phyloP scores from a whole-genome alignment of 2,797 vertebrate genomes.

The Sebastes cheni region DNA sequence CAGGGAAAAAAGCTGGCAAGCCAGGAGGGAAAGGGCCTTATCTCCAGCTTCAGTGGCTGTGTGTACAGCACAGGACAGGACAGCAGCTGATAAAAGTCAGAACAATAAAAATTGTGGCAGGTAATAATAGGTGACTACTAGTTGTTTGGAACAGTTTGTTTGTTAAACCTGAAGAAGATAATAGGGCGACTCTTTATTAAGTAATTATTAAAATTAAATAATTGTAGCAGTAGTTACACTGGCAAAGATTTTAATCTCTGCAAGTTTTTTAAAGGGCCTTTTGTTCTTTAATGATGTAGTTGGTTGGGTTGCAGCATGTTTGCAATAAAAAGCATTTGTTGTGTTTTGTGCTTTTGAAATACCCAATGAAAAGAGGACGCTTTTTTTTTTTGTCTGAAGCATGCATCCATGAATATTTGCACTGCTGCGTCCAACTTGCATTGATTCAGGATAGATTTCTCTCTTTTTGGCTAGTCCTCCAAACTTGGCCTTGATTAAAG shows the following conservation, averaged over 20 bases:
- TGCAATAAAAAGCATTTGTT: background rate
- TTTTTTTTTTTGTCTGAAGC: no score
- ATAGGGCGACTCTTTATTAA: background rate
- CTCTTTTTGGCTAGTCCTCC: no score
- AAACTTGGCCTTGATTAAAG: no score
- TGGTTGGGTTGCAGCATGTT: background rate
- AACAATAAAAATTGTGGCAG: slow-evolving; percentile 16
- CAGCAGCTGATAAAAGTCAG: slow-evolving; percentile 45
- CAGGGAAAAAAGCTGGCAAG: slow-evolving; percentile 71
- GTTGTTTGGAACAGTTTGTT: background rate
- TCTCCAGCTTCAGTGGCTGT: slow-evolving; percentile 56
- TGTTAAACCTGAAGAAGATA: background rate
- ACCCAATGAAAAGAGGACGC: no score
- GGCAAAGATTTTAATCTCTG: background rate
- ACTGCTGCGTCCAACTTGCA: no score
- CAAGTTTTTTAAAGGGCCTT: background rate
- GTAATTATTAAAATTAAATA: no score
- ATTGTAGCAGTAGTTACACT: background rate
- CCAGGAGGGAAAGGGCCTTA: slow-evolving; percentile 60
- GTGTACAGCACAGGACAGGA: slow-evolving; percentile 22
- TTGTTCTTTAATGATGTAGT: background rate
- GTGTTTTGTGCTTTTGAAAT: no score
- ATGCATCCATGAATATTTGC: no score
- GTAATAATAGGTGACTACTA: slow-evolving; percentile 18
- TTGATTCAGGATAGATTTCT: no score